Conservation (phyloP, 2,888 invertebrate species). For the Capitulum mitella region DNA sequence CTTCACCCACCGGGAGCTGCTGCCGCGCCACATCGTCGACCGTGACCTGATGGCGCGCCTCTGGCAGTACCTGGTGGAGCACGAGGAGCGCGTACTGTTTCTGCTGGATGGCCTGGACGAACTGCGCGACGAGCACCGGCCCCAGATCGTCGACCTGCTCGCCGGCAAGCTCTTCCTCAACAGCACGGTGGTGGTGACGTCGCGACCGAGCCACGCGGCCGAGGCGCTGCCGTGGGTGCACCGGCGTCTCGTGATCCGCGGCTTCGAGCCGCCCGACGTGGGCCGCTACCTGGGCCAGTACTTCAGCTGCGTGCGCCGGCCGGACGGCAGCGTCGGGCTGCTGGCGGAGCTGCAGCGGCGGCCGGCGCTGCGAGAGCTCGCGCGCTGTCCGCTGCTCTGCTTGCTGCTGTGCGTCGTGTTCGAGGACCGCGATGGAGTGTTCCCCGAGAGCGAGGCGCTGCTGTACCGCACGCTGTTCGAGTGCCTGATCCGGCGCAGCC, state of each 20-base stretch:
- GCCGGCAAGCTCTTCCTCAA: constrained; percentile 52
- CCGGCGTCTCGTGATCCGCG: constrained; percentile 48
- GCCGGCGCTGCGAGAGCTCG: constrained; percentile 41
- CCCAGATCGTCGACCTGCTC: constrained; percentile 49
- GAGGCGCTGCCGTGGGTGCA: constrained; percentile 46
- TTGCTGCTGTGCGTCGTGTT: constrained; percentile 50
- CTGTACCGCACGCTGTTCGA: constrained; percentile 47
- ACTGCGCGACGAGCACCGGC: constrained; percentile 40
- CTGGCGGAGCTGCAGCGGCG: constrained; percentile 29
- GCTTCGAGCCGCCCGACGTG: constrained; percentile 49
- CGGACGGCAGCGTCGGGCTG: constrained; percentile 34
- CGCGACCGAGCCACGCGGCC: constrained; percentile 45
- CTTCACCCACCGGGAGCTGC: constrained; percentile 44
- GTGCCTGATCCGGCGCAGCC: constrained; percentile 46
- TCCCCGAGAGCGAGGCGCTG: constrained; percentile 44
- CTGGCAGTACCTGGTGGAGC: constrained; percentile 38
- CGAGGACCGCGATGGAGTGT: constrained; percentile 45
- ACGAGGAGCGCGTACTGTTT: constrained; percentile 44
- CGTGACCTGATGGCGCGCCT: constrained; percentile 37
- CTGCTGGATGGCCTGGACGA: constrained; percentile 52
- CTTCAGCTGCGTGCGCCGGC: constrained; percentile 40
- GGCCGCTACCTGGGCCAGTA: constrained; percentile 48
- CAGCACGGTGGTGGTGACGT: constrained; percentile 50
- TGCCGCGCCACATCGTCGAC: constrained; percentile 43
- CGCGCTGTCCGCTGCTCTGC: constrained; percentile 51